These are phyloP conservation scores for Nannospalax galili DNA, from an alignment of 2,113 vertebrate genomes.

Conservation along the genomic window DNA sequence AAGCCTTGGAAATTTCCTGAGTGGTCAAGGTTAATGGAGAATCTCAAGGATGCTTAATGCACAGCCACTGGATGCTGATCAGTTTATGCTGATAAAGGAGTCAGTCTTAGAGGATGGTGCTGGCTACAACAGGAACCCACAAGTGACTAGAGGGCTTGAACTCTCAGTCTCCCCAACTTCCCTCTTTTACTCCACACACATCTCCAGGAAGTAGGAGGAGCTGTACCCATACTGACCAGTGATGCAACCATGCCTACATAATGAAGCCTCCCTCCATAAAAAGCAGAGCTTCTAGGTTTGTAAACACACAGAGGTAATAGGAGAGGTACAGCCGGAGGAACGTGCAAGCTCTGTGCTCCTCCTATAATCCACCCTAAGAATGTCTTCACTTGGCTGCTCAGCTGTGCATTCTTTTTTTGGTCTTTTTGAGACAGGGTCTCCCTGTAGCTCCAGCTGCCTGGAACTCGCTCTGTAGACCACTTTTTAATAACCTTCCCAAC, in stretches of 20 bases:
- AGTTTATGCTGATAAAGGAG: neutral
- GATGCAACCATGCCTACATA: neutral
- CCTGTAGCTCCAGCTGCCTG: no score
- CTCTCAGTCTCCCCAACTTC: neutral
- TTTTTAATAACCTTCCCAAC: neutral
- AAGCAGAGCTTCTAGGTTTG: neutral
- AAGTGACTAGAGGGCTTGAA: neutral
- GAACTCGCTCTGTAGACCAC: no score
- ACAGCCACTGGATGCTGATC: neutral
- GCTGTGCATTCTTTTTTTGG: no score
- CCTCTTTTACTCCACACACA: no score
- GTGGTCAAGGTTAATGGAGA: neutral
- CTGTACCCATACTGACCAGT: neutral
- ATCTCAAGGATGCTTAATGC: neutral
- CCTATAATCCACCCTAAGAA: neutral
- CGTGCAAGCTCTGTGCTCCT: fast-evolving
- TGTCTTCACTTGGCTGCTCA: neutral
- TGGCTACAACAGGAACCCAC: neutral
- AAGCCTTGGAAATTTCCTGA: neutral
- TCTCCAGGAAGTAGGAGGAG: neutral
- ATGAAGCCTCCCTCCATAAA: no score
- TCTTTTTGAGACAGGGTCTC: no score
- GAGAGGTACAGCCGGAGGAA: fast-evolving
- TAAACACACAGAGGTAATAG: neutral
- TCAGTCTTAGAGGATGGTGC: neutral